Percentiles rank a stretch among this genome's conserved stretches.
Conservation (phyloP, 2,113 vertebrate genomes). For the Tachysurus fulvidraco region DNA sequence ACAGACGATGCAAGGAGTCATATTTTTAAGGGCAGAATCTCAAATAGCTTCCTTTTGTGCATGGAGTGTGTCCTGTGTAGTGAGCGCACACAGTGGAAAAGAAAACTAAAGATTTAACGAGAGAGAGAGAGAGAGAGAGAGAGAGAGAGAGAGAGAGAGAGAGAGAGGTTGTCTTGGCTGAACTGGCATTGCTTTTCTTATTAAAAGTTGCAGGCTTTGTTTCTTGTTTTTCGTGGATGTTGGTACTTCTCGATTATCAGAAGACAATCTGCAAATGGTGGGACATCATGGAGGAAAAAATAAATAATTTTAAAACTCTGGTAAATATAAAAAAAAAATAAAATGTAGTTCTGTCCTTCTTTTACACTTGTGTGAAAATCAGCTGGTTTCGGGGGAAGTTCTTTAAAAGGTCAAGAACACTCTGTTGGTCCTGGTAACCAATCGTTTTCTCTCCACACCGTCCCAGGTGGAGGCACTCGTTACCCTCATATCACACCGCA, state of each 20-base stretch:
- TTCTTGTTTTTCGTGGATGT: not conserved
- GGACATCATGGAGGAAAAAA: constrained; percentile 4
- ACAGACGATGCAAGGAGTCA: not conserved
- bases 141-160: not conserved
- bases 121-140: too few species aligned
- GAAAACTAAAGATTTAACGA: not conserved
- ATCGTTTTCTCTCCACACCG: not conserved
- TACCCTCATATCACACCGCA: constrained; percentile 4
- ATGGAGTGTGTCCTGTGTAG: not conserved
- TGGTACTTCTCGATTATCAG: constrained; percentile 16
- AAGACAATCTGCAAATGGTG: constrained; percentile 3
- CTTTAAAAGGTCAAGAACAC: constrained; percentile 11
- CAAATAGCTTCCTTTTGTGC: not conserved
- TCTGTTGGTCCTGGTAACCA: not conserved
- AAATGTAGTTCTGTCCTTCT: constrained; percentile 6
- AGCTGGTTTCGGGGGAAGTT: not conserved
- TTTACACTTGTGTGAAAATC: constrained; percentile 15
- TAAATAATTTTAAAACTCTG: constrained; percentile 50
- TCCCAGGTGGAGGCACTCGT: not conserved
- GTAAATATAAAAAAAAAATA: constrained; percentile 47
- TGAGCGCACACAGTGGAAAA: not conserved
- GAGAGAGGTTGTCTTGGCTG: not conserved
- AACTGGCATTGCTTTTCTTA: constrained; percentile 11
- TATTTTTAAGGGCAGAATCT: not conserved
- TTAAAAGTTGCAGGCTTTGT: not conserved